Evolutionary conservation across 2,888 invertebrate species (phyloP).

Genomic region (Oscheius myriophilus): DNA sequence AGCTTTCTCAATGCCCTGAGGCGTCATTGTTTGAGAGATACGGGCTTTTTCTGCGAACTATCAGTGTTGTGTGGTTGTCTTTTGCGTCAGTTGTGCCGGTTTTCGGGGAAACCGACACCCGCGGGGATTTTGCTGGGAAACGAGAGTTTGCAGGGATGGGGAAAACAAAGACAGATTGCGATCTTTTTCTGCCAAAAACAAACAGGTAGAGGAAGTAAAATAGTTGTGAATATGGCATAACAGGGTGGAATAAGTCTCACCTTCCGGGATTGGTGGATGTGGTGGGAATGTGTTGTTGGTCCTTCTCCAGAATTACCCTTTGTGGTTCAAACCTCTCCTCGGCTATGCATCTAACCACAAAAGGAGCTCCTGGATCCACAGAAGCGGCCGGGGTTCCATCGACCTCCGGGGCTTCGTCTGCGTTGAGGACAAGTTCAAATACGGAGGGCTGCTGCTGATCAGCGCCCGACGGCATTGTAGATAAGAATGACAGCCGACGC

Average conservation of each 20-base stretch:
- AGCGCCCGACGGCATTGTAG: conserved; percentile 8
- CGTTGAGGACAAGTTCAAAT: conserved; percentile 13
- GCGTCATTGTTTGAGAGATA: no score
- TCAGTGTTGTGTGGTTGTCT: no score
- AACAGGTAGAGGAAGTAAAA: not conserved
- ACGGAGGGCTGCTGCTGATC: conserved; percentile 4
- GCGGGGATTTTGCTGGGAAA: no score
- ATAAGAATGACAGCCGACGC: conserved; percentile 24
- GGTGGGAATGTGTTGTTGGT: no score
- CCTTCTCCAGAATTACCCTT: not conserved
- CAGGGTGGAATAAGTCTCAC: not conserved
- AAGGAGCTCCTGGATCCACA: not conserved
- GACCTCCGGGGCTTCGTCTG: not conserved
- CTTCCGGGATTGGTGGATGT: not conserved
- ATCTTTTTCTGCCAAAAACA: no score
- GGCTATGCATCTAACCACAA: conserved; percentile 5
- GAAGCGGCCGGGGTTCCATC: not conserved
- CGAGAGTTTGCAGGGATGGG: no score
- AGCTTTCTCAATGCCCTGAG: no score
- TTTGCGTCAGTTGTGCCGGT: no score
- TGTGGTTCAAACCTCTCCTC: not conserved
- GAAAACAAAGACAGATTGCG: no score
- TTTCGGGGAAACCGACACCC: no score
- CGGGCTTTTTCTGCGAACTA: no score
- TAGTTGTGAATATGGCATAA: not conserved